A percentile compares a stretch with the other conserved stretches of the same genome.
phyloP scores from a whole-genome alignment of 2,797 vertebrate species.

The Fundulus diaphanus region DNA sequence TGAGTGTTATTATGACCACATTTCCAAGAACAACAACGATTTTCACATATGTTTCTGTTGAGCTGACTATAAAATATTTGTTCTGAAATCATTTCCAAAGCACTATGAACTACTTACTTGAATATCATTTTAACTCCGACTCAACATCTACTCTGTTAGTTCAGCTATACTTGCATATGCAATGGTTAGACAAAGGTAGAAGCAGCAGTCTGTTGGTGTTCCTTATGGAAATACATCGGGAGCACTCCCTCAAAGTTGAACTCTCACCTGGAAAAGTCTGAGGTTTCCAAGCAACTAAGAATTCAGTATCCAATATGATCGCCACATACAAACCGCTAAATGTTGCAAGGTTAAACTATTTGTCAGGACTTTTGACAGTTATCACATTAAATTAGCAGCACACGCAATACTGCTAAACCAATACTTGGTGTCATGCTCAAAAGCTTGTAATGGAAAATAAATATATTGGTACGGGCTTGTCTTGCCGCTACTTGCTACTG shows the following conservation, averaged over 20 bases:
- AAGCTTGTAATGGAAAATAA: not conserved
- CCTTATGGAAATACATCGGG: not conserved
- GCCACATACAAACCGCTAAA: no score
- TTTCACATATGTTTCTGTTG: not conserved
- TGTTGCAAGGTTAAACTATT: no score
- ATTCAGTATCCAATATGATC: no score
- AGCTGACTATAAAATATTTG: not conserved
- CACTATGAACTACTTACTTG: not conserved
- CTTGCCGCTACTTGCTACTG: not conserved
- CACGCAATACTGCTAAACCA: no score
- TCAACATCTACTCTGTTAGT: not conserved
- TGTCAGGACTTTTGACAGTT: no score
- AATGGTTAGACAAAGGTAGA: not conserved
- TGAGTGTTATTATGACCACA: not conserved
- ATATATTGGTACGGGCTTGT: not conserved
- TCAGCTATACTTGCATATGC: not conserved
- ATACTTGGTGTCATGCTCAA: no score
- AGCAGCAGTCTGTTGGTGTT: not conserved
- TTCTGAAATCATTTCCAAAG: not conserved
- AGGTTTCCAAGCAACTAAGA: no score
- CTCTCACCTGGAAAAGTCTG: no score
- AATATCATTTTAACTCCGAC: not conserved
- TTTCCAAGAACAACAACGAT: not conserved
- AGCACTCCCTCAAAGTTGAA: no score
- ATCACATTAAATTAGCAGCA: no score